These are phyloP conservation scores for Tympanoctomys barrerae DNA, from an alignment of 2,797 vertebrate species.

Conservation along the genomic window DNA sequence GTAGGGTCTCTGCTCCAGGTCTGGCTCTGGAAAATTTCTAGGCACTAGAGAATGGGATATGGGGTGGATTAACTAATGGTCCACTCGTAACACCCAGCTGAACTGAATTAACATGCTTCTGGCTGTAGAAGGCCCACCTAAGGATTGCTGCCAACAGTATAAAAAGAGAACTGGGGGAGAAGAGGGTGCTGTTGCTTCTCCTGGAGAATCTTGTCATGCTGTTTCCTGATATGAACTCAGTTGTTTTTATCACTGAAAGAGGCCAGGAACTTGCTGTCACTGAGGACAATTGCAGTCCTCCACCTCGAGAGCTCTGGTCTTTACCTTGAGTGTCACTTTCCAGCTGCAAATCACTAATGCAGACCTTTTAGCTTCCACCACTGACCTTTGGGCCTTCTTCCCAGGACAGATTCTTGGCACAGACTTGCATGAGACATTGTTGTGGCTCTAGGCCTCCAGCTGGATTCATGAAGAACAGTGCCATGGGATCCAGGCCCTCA, in stretches of 20 bases:
- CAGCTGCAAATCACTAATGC: not conserved
- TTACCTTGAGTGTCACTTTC: not conserved
- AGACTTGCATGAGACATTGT: not conserved
- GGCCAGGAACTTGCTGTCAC: not conserved
- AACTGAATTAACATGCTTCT: not conserved
- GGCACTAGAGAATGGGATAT: not conserved
- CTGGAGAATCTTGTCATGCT: not conserved
- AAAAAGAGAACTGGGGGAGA: not conserved
- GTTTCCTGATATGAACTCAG: not conserved
- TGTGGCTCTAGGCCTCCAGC: not conserved
- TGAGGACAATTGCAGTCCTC: not conserved
- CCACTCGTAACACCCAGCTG: not conserved
- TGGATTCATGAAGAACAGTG: not conserved
- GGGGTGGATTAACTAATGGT: not conserved
- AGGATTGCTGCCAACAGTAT: not conserved
- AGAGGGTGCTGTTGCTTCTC: not conserved
- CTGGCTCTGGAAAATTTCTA: not conserved
- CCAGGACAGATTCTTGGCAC: not conserved
- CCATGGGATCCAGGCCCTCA: not conserved
- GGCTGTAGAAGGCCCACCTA: not conserved
- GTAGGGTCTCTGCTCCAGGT: not conserved
- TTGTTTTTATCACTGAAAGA: not conserved
- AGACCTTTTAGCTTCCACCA: not conserved
- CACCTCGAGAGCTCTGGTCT: not conserved
- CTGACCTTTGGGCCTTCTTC: not conserved